Percentiles rank a stretch among this genome's conserved stretches.
Conservation (phyloP, 1,140 invertebrate species). For the Chironomus striatipennis region DNA sequence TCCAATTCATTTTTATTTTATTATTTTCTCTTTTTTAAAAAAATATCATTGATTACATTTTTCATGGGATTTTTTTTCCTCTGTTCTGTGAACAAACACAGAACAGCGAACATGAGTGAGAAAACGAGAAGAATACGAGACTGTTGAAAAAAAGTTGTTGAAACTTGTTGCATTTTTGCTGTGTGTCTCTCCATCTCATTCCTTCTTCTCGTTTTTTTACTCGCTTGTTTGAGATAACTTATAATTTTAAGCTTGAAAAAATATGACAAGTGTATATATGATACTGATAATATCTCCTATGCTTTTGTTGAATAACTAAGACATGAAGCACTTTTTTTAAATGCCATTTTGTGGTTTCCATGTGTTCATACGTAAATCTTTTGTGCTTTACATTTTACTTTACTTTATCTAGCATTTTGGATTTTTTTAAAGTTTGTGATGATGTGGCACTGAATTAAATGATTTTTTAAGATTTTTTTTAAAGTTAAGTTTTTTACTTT, state of each 20-base stretch:
- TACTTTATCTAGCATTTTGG: too few species aligned
- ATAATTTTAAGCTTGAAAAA: conserved; percentile 10
- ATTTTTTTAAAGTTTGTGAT: too few species aligned
- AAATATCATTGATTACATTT: conserved; percentile 14
- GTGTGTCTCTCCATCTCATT: not conserved
- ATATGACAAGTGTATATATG: not conserved
- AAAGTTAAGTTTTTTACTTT: too few species aligned
- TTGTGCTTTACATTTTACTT: too few species aligned
- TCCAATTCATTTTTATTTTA: not conserved
- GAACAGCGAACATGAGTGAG: not conserved
- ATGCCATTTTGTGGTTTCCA: too few species aligned
- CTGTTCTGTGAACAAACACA: not conserved
- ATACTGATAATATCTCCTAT: not conserved
- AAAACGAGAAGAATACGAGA: not conserved
- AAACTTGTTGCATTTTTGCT: conserved; percentile 5
- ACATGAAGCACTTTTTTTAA: too few species aligned
- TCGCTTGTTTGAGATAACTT: not conserved
- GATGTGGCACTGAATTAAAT: too few species aligned
- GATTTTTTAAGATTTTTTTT: too few species aligned
- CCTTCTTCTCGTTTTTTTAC: not conserved
- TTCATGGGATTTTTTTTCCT: not conserved
- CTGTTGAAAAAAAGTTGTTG: not conserved
- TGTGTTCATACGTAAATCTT: too few species aligned
- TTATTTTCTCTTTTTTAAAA: not conserved
- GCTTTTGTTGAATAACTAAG: too few species aligned